Percentiles rank a stretch among this genome's conserved stretches.
Evolutionary conservation across 2,797 vertebrate genomes (phyloP).

Genomic region (Falco columbarius): DNA sequence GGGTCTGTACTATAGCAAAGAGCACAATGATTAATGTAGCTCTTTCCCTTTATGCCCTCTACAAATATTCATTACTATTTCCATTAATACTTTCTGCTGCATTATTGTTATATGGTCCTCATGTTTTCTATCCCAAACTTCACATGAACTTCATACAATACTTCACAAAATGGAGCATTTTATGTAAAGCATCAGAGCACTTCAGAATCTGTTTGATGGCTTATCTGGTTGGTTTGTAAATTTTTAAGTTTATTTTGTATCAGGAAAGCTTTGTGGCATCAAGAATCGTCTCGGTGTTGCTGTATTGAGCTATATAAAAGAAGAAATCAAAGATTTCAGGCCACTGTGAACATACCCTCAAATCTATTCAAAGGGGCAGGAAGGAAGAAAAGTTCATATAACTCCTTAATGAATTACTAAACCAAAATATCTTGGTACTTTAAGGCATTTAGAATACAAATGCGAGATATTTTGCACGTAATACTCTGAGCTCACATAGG

Average conservation of each 20-base stretch:
- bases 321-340: neutral
- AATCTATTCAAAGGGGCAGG: neutral
- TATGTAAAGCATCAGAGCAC: neutral
- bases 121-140: neutral
- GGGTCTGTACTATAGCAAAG: neutral
- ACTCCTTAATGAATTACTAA: neutral
- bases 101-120: neutral
- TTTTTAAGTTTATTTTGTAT: neutral
- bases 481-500: neutral
- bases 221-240: neutral
- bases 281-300: neutral
- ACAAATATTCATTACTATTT: neutral
- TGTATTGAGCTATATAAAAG: neutral
- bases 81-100: neutral
- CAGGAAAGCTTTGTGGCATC: neutral
- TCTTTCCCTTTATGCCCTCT: neutral
- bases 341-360: neutral
- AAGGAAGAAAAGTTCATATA: neutral
- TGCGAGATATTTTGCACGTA: neutral
- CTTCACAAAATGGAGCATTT: neutral
- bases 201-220: neutral
- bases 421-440: neutral
- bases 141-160: neutral
- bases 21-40: neutral
- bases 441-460: neutral